Percentiles rank a stretch among this genome's conserved stretches.
Evolutionary conservation across 2,888 invertebrate genomes (phyloP).

Genomic region (Yponomeuta evonymella): DNA sequence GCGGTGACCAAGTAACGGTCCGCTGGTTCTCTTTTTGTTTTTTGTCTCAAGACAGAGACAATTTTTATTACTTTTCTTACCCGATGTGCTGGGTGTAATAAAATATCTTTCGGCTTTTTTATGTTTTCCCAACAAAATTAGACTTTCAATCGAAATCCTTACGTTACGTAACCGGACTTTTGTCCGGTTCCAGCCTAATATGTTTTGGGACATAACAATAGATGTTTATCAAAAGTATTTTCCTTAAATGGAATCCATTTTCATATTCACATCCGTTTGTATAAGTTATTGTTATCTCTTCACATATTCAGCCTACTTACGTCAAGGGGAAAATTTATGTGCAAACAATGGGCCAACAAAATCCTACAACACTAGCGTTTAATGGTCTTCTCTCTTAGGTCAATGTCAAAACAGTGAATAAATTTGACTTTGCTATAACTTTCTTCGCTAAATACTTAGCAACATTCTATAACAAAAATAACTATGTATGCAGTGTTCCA

Average conservation of each 20-base stretch:
- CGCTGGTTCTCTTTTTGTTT: conserved; percentile 37
- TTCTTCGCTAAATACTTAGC: background rate
- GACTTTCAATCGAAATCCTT: conserved; percentile 6
- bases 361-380: background rate
- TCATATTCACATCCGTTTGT: conserved; percentile 2
- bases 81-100: conserved; percentile 6
- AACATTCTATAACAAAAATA: too few species aligned
- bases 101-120: background rate
- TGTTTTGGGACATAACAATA: background rate
- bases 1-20: conserved; percentile 36
- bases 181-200: background rate
- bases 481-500: too few species aligned
- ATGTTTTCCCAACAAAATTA: conserved; percentile 6
- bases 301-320: conserved; percentile 10
- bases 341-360: conserved; percentile 5
- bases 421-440: background rate
- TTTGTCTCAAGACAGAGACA: conserved; percentile 19
- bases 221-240: background rate
- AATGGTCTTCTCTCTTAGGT: background rate
- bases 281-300: conserved; percentile 11
- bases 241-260: background rate
- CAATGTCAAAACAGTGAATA: background rate
- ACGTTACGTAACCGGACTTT: background rate
- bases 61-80: conserved; percentile 15
- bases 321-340: conserved; percentile 6